Conservation (phyloP, 2,888 invertebrate genomes). For the Microplitis manilae region DNA sequence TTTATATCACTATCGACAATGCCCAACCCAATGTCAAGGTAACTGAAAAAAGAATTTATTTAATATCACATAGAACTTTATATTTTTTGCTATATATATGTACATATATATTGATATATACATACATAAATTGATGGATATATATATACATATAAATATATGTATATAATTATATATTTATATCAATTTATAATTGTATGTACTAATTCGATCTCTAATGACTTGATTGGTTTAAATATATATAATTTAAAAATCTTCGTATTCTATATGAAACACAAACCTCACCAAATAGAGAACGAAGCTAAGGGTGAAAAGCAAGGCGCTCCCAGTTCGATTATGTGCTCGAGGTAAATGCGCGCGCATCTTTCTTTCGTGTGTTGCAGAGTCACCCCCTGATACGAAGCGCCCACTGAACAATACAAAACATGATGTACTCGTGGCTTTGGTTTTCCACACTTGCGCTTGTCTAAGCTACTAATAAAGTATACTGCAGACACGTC, state of each 20-base stretch:
- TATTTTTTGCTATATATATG: neutral
- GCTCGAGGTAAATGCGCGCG: constrained; percentile 66
- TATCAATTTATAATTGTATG: neutral
- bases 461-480: constrained; percentile 16
- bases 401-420: constrained; percentile 20
- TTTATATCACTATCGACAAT: constrained; percentile 1
- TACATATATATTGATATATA: neutral
- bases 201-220: neutral
- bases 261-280: constrained; percentile 24
- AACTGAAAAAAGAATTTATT: constrained; percentile 8
- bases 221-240: neutral
- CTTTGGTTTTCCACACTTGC: constrained; percentile 36
- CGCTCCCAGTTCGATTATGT: constrained; percentile 72
- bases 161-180: neutral
- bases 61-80: neutral
- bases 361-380: constrained; percentile 53
- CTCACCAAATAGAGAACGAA: constrained; percentile 55
- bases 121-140: neutral
- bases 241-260: neutral
- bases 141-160: neutral
- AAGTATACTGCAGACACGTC: neutral
- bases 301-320: constrained; percentile 66
- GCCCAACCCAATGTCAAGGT: constrained; percentile 30
- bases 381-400: constrained; percentile 31
- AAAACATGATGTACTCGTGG: constrained; percentile 30